Evolutionary conservation across 2,113 vertebrate species (phyloP), one percentile per base, ranked within the genome.

Genomic region (Albula goreensis): DNA sequence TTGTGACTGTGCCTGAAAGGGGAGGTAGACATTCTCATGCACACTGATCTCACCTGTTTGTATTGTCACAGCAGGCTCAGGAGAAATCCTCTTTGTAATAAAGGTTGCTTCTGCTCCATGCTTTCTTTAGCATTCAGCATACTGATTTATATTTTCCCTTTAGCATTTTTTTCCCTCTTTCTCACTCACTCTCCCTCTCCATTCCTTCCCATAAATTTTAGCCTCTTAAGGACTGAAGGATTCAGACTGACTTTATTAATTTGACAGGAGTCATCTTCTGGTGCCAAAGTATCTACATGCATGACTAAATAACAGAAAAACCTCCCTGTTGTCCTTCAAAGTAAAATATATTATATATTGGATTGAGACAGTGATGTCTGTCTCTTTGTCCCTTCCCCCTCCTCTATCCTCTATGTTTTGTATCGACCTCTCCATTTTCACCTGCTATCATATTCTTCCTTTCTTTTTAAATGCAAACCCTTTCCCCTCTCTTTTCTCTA

Each of bases 371-470:
- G 56, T 2, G 50, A 80, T 74, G 15, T 84, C 10, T 80, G n/a
- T 70, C 49, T 60, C 13, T 85, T 4, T 60, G 50, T 83, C 22
- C 78, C 31, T 41, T 74, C 82, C 57, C 53, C 93, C 91, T 93
- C 83, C 93, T 92, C 48, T 85, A 82, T 63, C 90, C 92, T 88
- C 89, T 94, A 77, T 91, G 87, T 83, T 85, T 82, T 13, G 78
- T 78, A 0, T 90, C 83, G 85, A 88, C 17, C 86, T 70, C 51
- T n/a, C 78, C 48, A 52, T 63, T 31, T 31, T 74, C n/a, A 10
- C 7, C 25, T 5, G 53, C 84, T 78, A 19, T 81, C 31, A 13
- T n/a, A 41, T 41, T 31, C 49, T 70, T 60, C 31, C n/a, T 50
- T 49, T 60, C 63, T 77, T 11, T 84, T 85, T 50, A 85, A 80